Evolutionary conservation across 2,888 invertebrate genomes (phyloP).

Genomic region (Dromius quadrimaculatus): DNA sequence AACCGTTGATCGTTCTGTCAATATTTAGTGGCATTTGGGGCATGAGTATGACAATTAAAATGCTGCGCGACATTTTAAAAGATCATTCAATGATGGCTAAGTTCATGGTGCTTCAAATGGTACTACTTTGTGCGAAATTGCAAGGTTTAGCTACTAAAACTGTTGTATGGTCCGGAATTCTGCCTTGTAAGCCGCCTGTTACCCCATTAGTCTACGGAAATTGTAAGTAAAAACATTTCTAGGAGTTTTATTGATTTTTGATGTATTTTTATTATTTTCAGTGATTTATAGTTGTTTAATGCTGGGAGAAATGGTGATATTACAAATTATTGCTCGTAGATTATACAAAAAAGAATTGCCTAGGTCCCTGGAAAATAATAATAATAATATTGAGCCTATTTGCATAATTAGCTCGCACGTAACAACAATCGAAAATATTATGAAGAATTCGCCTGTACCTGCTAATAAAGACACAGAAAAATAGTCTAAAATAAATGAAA

Average conservation of each 20-base stretch:
- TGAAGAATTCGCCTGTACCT: slow-evolving; percentile 31
- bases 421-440: slow-evolving; percentile 55
- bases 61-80: slow-evolving; percentile 67
- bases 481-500: no score
- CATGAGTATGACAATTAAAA: slow-evolving; percentile 73
- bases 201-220: slow-evolving; percentile 76
- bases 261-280: slow-evolving; percentile 63
- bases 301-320: slow-evolving; percentile 77
- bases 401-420: slow-evolving; percentile 55
- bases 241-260: background rate
- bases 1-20: slow-evolving; percentile 74
- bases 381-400: slow-evolving; percentile 50
- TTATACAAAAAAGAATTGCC: slow-evolving; percentile 71
- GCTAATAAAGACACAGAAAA: background rate
- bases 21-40: slow-evolving; percentile 79
- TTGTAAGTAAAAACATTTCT: slow-evolving; percentile 72
- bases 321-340: slow-evolving; percentile 73
- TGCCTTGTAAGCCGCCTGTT: slow-evolving; percentile 76
- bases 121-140: slow-evolving; percentile 76
- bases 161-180: slow-evolving; percentile 68
- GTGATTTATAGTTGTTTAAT: slow-evolving; percentile 77
- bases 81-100: slow-evolving; percentile 67
- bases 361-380: slow-evolving; percentile 55
- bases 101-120: slow-evolving; percentile 74
- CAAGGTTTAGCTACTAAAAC: slow-evolving; percentile 73